These are phyloP conservation scores for Holacanthella duospinosa DNA, from an alignment of 2,888 invertebrate species.

Conservation along the genomic window DNA sequence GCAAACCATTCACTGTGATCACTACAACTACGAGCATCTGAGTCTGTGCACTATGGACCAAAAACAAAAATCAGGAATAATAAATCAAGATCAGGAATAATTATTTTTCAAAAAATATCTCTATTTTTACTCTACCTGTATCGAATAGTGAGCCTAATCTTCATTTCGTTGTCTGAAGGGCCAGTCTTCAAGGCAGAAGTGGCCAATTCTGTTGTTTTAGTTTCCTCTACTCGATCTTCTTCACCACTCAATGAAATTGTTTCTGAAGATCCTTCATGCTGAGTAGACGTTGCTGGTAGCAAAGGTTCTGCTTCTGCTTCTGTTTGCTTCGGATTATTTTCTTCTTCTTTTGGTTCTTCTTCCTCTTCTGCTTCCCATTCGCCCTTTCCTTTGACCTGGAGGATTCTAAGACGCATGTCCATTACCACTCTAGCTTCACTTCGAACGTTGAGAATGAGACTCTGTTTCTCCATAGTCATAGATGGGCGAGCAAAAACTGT, in stretches of 20 bases:
- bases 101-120: not conserved
- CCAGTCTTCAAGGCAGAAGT: not conserved
- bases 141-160: conserved; percentile 28
- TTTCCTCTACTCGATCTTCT: not conserved
- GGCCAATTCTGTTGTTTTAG: not conserved
- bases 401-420: conserved; percentile 28
- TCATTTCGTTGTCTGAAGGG: conserved; percentile 26
- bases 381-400: conserved; percentile 13
- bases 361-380: conserved; percentile 13
- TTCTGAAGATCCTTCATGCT: not conserved
- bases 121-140: conserved; percentile 16
- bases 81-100: not conserved
- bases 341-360: conserved; percentile 21
- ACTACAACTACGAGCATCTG: conserved; percentile 73
- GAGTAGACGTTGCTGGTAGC: conserved; percentile 5
- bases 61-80: no score
- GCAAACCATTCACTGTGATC: conserved; percentile 77
- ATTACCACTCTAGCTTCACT: conserved; percentile 34
- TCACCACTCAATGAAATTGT: not conserved
- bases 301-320: conserved; percentile 20
- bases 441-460: conserved; percentile 28
- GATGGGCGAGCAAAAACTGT: conserved; percentile 32
- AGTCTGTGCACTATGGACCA: conserved; percentile 45
- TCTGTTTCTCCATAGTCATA: conserved; percentile 36
- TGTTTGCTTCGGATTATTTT: not conserved